These are phyloP conservation scores for Anabacerthia variegaticeps DNA, from an alignment of 2,797 vertebrate genomes.

Conservation along the genomic window DNA sequence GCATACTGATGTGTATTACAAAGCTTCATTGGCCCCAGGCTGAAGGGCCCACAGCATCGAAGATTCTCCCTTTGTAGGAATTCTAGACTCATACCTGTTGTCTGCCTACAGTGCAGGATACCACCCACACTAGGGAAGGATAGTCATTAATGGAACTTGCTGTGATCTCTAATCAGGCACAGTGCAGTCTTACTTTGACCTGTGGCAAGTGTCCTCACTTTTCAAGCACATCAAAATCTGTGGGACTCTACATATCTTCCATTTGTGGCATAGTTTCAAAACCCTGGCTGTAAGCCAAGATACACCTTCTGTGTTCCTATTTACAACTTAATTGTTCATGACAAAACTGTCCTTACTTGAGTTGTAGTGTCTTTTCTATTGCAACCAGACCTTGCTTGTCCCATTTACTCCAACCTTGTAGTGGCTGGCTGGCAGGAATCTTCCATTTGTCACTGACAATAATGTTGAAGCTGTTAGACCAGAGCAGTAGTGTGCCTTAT, in stretches of 20 bases:
- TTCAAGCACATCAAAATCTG: background rate
- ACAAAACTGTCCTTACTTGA: background rate
- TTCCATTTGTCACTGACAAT: background rate
- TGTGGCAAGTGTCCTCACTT: background rate
- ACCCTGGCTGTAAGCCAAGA: background rate
- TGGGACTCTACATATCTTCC: background rate
- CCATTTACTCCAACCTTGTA: background rate
- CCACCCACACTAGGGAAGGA: background rate
- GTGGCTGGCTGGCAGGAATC: background rate
- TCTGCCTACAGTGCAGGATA: background rate
- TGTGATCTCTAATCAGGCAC: background rate
- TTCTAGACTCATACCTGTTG: background rate
- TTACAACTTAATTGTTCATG: background rate
- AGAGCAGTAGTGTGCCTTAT: background rate
- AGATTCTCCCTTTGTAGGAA: background rate
- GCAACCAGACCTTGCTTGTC: background rate
- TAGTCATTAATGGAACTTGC: background rate
- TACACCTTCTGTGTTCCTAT: background rate
- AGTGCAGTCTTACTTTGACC: background rate
- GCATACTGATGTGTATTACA: background rate
- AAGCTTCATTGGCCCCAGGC: background rate
- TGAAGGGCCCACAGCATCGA: background rate
- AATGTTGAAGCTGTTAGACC: background rate
- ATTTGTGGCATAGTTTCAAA: background rate
- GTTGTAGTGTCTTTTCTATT: background rate